Conservation (phyloP, 2,888 invertebrate genomes). For the Campaea margaritaria region DNA sequence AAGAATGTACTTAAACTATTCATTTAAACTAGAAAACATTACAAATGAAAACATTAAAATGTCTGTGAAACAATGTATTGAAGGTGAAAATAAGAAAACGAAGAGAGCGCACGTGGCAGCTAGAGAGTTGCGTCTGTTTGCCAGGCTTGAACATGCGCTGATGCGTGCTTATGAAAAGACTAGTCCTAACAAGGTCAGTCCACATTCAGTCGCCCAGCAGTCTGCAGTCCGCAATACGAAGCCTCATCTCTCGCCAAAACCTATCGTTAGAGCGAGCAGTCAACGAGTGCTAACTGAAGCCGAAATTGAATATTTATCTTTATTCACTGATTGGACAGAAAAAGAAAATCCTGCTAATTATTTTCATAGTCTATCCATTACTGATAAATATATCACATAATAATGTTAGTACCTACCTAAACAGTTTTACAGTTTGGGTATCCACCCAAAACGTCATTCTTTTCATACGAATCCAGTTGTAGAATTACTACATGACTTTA, state of each 20-base stretch:
- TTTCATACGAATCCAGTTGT: no score
- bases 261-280: conserved; percentile 22
- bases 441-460: no score
- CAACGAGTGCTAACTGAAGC: conserved; percentile 57
- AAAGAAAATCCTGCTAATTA: conserved; percentile 67
- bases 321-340: conserved; percentile 74
- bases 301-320: conserved; percentile 66
- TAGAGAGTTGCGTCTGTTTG: conserved; percentile 82
- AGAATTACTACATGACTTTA: no score
- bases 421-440: no score
- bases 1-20: conserved; percentile 78
- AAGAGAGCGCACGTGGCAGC: conserved; percentile 84
- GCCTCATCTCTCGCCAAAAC: conserved; percentile 6
- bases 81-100: conserved; percentile 78
- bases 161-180: conserved; percentile 65
- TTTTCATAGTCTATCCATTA: conserved; percentile 47
- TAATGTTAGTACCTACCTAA: no score
- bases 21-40: conserved; percentile 83
- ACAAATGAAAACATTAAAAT: conserved; percentile 80
- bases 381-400: no score
- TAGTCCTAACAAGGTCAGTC: neutral
- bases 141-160: conserved; percentile 74
- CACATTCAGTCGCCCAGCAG: neutral
- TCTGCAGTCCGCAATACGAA: conserved; percentile 33
- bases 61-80: conserved; percentile 81